These are phyloP conservation scores for Dioctria linearis DNA, from an alignment of 2,888 invertebrate genomes.

Conservation along the genomic window DNA sequence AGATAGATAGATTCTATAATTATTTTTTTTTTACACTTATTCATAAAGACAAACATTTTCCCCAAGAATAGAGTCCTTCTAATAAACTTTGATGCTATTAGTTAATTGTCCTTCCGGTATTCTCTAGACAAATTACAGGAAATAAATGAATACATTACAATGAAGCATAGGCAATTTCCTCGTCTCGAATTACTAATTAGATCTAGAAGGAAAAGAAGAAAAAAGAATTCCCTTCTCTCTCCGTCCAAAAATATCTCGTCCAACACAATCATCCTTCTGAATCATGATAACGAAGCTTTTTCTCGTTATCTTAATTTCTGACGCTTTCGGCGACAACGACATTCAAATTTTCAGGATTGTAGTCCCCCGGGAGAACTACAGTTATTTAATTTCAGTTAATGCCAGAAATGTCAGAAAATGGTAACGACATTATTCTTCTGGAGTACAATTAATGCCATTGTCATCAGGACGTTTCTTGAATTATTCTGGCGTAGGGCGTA, in stretches of 20 bases:
- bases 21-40: not conserved
- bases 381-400: constrained; percentile 41
- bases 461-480: constrained; percentile 30
- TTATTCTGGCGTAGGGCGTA: constrained; percentile 3
- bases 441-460: constrained; percentile 27
- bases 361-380: not conserved
- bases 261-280: not conserved
- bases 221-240: not conserved
- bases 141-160: constrained; percentile 25
- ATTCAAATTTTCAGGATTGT: constrained; percentile 18
- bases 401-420: constrained; percentile 3
- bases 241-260: not conserved
- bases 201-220: not conserved
- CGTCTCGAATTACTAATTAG: constrained; percentile 35
- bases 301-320: constrained; percentile 36
- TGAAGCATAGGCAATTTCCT: constrained; percentile 11
- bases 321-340: constrained; percentile 21
- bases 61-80: no score
- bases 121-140: not conserved
- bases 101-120: no score
- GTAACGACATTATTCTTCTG: not conserved
- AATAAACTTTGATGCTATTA: no score
- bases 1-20: no score
- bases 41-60: not conserved
- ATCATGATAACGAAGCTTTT: constrained; percentile 18